These are phyloP conservation scores for Brachypteracias leptosomus DNA, from an alignment of 2,113 vertebrate genomes.

Conservation along the genomic window DNA sequence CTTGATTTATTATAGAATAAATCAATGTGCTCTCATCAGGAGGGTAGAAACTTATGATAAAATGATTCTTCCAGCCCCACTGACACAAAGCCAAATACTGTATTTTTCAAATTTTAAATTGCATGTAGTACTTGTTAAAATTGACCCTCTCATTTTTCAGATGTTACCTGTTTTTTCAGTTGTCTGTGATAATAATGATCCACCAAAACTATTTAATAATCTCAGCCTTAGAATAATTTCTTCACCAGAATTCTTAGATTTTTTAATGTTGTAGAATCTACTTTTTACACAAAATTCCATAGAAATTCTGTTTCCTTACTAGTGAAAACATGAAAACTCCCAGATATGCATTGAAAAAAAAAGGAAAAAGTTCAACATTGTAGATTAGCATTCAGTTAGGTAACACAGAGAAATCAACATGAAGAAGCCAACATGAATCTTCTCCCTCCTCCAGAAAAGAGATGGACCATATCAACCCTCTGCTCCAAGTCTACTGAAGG, in stretches of 20 bases:
- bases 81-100: background rate
- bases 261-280: background rate
- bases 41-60: conserved; percentile 36
- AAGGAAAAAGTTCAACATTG: background rate
- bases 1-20: conserved; percentile 60
- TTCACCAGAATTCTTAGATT: background rate
- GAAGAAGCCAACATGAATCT: background rate
- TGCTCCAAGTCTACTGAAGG: background rate
- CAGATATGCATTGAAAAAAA: background rate
- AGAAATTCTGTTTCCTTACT: background rate
- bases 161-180: background rate
- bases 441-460: background rate
- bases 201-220: background rate
- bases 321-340: background rate
- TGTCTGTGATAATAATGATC: background rate
- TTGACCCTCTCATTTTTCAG: background rate
- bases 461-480: background rate
- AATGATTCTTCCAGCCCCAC: conserved; percentile 20
- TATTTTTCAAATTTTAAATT: conserved; percentile 46
- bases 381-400: background rate
- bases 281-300: background rate
- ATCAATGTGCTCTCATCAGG: conserved; percentile 20
- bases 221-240: background rate
- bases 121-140: conserved; percentile 13
- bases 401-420: background rate